Conservation (phyloP, 1,140 invertebrate genomes). For the Centruroides sculpturatus region DNA sequence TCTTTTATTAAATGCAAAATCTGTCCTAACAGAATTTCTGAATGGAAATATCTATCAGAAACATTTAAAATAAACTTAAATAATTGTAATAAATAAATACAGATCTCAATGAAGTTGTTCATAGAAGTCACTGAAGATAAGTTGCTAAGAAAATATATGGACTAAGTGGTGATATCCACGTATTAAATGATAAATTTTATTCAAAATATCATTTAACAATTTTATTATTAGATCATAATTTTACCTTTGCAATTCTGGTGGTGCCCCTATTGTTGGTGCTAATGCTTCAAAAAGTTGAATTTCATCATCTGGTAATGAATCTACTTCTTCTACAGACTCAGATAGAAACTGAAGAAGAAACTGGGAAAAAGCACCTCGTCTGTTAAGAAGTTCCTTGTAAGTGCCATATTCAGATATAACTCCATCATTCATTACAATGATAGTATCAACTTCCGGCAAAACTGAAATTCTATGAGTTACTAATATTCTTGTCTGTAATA, state of each 20-base stretch:
- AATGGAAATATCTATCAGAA: no score
- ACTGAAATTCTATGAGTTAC: constrained; percentile 30
- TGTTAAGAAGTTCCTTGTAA: constrained; percentile 20
- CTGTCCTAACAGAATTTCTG: no score
- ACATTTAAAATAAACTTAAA: no score
- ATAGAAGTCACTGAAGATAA: no score
- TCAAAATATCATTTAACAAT: no score
- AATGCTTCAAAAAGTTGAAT: constrained; percentile 17
- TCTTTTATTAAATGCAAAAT: no score
- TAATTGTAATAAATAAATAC: no score
- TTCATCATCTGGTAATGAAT: constrained; percentile 13
- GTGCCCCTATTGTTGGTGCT: constrained; percentile 7
- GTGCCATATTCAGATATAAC: constrained; percentile 26
- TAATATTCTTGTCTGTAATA: constrained; percentile 23
- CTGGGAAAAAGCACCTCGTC: constrained; percentile 21
- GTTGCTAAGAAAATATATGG: no score
- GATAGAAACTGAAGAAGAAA: constrained; percentile 67
- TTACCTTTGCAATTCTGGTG: constrained; percentile 5
- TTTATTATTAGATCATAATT: no score
- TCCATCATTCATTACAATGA: constrained; percentile 27
- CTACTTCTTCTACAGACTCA: constrained; percentile 38
- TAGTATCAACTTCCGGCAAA: constrained; percentile 27
- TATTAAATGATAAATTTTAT: no score
- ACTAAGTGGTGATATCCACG: no score
- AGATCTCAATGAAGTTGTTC: no score